Percentiles rank a stretch among this genome's conserved stretches.
Evolutionary conservation across 2,797 vertebrate genomes (phyloP).

Genomic region (Parauchenoglanis ngamensis): DNA sequence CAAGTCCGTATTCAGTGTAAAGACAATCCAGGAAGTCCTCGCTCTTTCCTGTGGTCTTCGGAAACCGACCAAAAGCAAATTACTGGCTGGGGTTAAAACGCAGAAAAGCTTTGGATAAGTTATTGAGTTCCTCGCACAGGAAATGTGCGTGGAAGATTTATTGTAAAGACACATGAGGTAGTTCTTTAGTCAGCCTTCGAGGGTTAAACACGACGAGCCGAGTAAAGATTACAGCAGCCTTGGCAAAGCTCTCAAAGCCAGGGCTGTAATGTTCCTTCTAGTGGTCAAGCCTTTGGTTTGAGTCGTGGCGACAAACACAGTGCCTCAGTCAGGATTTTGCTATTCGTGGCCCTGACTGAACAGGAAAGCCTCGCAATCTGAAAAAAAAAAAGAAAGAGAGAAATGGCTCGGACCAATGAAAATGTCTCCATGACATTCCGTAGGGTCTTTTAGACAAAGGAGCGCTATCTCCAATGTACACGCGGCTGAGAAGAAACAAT

Average conservation of each 20-base stretch:
- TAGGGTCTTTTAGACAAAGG: slow-evolving; percentile 52
- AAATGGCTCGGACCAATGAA: slow-evolving; percentile 29
- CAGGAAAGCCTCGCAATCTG: neutral
- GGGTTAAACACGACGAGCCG: slow-evolving; percentile 61
- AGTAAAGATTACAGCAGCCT: slow-evolving; percentile 50
- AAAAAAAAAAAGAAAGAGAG: neutral
- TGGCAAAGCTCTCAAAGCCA: slow-evolving; percentile 63
- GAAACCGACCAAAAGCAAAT: neutral
- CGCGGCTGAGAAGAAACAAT: slow-evolving; percentile 34
- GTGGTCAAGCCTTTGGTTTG: slow-evolving; percentile 67
- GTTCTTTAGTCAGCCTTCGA: slow-evolving; percentile 57
- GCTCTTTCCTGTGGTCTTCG: neutral
- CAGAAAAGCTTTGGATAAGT: neutral
- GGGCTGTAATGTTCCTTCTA: slow-evolving; percentile 72
- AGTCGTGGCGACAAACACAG: slow-evolving; percentile 44
- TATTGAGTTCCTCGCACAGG: no score
- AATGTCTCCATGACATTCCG: slow-evolving; percentile 48
- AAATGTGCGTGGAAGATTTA: neutral
- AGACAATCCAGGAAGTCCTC: neutral
- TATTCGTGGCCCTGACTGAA: slow-evolving; percentile 50
- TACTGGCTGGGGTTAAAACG: neutral
- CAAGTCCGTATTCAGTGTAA: neutral
- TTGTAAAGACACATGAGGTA: neutral
- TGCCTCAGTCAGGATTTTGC: slow-evolving; percentile 67
- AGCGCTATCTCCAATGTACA: slow-evolving; percentile 62